Evolutionary conservation across 2,888 invertebrate species (phyloP).

Genomic region (Ormia ochracea): DNA sequence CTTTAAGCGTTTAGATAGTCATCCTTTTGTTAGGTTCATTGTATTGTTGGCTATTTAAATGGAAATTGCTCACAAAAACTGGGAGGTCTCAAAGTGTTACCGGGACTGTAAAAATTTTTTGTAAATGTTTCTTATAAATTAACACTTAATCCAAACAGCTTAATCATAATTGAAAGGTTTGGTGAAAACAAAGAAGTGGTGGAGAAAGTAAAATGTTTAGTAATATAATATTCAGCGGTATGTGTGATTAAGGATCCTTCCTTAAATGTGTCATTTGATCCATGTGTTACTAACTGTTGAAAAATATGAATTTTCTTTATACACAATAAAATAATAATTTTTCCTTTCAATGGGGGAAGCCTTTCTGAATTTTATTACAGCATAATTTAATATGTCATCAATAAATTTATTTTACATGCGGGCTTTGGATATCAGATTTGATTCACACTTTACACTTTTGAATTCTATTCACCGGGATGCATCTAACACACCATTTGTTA

Average conservation of each 20-base stretch:
- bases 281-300: background rate
- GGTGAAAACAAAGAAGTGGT: background rate
- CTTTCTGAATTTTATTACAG: background rate
- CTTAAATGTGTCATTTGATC: background rate
- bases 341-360: background rate
- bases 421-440: no score
- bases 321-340: background rate
- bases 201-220: background rate
- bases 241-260: background rate
- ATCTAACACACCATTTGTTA: no score
- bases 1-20: background rate
- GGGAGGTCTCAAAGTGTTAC: slow-evolving; percentile 46
- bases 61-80: slow-evolving; percentile 23
- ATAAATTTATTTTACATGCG: background rate
- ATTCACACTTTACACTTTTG: no score
- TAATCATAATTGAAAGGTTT: slow-evolving; percentile 43
- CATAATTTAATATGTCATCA: background rate
- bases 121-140: slow-evolving; percentile 53
- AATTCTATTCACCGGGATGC: no score
- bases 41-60: slow-evolving; percentile 11
- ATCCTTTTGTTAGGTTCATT: slow-evolving; percentile 9
- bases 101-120: slow-evolving; percentile 17
- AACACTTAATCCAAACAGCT: slow-evolving; percentile 57
- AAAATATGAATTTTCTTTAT: background rate
- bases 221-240: background rate